These are phyloP conservation scores for Incurvaria masculella DNA, from an alignment of 2,888 invertebrate genomes.

Conservation along the genomic window DNA sequence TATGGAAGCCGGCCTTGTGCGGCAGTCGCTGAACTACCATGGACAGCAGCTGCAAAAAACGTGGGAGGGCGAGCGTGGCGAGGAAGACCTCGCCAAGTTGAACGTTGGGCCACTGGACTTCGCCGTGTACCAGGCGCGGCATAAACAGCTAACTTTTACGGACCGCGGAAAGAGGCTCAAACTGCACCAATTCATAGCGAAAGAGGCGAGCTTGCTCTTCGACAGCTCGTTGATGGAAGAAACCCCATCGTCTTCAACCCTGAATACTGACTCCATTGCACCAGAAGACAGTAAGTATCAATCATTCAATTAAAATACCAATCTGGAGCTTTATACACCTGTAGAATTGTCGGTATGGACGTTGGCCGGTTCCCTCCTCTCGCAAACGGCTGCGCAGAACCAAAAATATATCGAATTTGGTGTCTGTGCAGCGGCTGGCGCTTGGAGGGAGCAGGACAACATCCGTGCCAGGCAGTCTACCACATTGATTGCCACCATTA, in stretches of 20 bases:
- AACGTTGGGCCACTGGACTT: slow-evolving; percentile 63
- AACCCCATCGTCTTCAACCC: slow-evolving; percentile 43
- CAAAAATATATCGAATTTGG: too few relatives aligned
- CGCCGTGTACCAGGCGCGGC: slow-evolving; percentile 72
- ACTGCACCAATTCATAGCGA: slow-evolving; percentile 83
- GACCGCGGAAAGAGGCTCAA: slow-evolving; percentile 80
- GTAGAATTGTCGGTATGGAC: too few relatives aligned
- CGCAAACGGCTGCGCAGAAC: too few relatives aligned
- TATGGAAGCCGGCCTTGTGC: slow-evolving; percentile 55
- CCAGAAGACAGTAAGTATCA: slow-evolving; percentile 55
- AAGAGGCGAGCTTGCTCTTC: slow-evolving; percentile 78
- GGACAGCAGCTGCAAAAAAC: slow-evolving; percentile 85
- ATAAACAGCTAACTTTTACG: slow-evolving; percentile 78
- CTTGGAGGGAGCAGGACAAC: too few relatives aligned
- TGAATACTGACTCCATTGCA: slow-evolving; percentile 46
- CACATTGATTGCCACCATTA: too few relatives aligned
- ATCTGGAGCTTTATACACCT: too few relatives aligned
- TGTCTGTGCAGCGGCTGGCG: too few relatives aligned
- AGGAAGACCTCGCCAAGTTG: slow-evolving; percentile 66
- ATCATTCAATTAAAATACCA: too few relatives aligned
- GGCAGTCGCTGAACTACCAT: slow-evolving; percentile 78
- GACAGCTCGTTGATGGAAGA: slow-evolving; percentile 51
- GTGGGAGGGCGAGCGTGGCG: slow-evolving; percentile 82
- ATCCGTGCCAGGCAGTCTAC: too few relatives aligned
- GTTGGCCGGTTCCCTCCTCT: too few relatives aligned